Percentiles rank a stretch among this genome's conserved stretches.
phyloP scores from a whole-genome alignment of 2,888 invertebrate genomes.

The Drosophila vallismaia region DNA sequence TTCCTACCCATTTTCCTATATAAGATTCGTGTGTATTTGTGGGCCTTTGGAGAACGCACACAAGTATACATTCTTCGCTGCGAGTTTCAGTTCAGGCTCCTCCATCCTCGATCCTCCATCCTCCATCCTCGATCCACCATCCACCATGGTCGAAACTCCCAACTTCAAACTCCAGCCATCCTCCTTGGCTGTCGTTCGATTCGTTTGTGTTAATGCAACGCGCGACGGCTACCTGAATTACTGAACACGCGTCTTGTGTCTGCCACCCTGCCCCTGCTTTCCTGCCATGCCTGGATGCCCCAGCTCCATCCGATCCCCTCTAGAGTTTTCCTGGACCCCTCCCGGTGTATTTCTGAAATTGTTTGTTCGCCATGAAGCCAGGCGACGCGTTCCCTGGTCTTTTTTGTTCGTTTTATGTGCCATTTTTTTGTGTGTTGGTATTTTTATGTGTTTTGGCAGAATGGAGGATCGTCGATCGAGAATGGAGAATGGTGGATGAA shows the following conservation, averaged over 20 bases:
- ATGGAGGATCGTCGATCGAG: constrained; percentile 26
- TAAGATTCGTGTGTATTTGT: constrained; percentile 34
- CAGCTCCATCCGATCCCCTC: background rate
- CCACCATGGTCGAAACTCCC: background rate
- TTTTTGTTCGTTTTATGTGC: constrained; percentile 63
- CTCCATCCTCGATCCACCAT: constrained; percentile 12
- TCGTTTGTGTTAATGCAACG: constrained; percentile 83
- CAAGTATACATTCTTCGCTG: constrained; percentile 22
- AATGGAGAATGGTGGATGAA: constrained; percentile 27
- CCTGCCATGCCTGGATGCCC: constrained; percentile 6
- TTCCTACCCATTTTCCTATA: background rate
- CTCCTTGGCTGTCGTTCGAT: constrained; percentile 55
- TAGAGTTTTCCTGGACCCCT: constrained; percentile 16
- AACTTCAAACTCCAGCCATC: constrained; percentile 19
- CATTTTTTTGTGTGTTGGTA: constrained; percentile 64
- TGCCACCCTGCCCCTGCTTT: constrained; percentile 40
- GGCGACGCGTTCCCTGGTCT: constrained; percentile 67
- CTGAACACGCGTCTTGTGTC: constrained; percentile 83
- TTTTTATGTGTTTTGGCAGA: constrained; percentile 72
- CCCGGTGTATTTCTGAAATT: constrained; percentile 66
- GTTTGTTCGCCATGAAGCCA: constrained; percentile 74
- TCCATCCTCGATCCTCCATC: constrained; percentile 28
- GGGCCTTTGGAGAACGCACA: constrained; percentile 60
- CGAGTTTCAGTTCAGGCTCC: constrained; percentile 35
- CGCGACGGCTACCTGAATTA: constrained; percentile 83